Evolutionary conservation across 2,113 vertebrate genomes (phyloP), one percentile per base, ranked within the genome.

Genomic region (Myiagra hebetior): DNA sequence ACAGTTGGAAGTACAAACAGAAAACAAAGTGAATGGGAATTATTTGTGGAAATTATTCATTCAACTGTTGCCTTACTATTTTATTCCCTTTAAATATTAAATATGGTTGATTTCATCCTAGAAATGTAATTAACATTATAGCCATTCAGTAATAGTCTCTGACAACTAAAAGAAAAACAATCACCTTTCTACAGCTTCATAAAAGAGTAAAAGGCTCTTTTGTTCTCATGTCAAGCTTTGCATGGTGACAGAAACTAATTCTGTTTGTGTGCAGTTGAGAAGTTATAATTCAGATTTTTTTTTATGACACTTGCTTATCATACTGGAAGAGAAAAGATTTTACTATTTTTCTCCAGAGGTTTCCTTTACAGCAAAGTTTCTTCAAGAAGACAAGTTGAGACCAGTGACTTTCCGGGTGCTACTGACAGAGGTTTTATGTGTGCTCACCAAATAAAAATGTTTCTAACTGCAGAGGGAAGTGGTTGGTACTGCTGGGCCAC

Each of bases 141-240:
- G 60, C 53, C 56, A 86, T 75, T 90, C 91, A 53, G n/a, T 83
- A 94, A 85, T 64, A 42, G 49, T 33, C 46, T 76, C 80, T 85
- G 91, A 95, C 81, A 95, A 84, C 65, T 77, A 27, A 73, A 94
- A 96, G 75, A 65, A 87, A 91, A 95, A 73, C 82, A 94, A 64
- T 74, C 79, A 78, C 63, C 31, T 85, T 93, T 87, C 56, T 21
- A n/a, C 3, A 21, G 47, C 59, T 94, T 83, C 79, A 62, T 42
- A 86, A 89, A 69, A 87, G 46, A 80, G 24, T 75, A 91, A 94
- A 91, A n/a, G 49, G 62, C 39, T 95, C 69, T 91, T 87, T 87
- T 96, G 88, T 93, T 96, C 81, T 94, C 77, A 63, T 59, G 75
- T 81, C 91, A 93, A 86, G 53, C 22, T 65, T 94, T 85, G 27